Base-by-base conservation (phyloP, 2,888 invertebrate species). In the Rhabditoides inermis region DNA sequence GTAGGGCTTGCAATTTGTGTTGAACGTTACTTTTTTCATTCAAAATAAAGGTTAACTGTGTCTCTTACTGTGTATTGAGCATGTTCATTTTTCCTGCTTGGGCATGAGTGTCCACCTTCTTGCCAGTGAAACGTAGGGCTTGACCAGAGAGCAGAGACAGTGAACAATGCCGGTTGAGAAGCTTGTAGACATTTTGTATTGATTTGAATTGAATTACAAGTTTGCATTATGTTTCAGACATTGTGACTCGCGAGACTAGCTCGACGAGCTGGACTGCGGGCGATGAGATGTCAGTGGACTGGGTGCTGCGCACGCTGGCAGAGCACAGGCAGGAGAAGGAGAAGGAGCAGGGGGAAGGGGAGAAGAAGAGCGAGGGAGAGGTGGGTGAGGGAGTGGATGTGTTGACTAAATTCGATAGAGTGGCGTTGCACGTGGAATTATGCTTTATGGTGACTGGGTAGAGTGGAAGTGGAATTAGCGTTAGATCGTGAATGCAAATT, bases 261-360 rank as follows among this genome's bases (percentile, higher is more conserved):
- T 27, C 41, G 25, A 20, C 32, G 15, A 42, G 36, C 1, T 42
- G 35, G 5, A 26, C 27, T 18, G 15, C 25, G 35, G 40, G 41
- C 6, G 59, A 59, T 12, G 56, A 51, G 32, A 44, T 59, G 41
- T 47, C 28, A 15, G 49, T 58, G 2, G 54, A 58, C 20, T 41
- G 37, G 25, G 47, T 58, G 2, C 18, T 51, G 27, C 45, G 51
- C 10, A 51, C 50, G 22, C 45, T 51, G 5, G 32, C 22, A 10
- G 23, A 18, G 15, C 35, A 46, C 18, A n/a, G n/a, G n/a, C n/a
- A n/a, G n/a, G n/a, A n/a, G n/a, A n/a, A n/a, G n/a, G n/a, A n/a
- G n/a, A n/a, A n/a, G n/a, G n/a, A n/a, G 32, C 10, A 32, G 32
- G 15, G 32, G 32, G 32, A 32, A 15, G 15, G 32, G 32, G 32